phyloP scores from a whole-genome alignment of 1,140 invertebrate genomes.

The Lineus longissimus region DNA sequence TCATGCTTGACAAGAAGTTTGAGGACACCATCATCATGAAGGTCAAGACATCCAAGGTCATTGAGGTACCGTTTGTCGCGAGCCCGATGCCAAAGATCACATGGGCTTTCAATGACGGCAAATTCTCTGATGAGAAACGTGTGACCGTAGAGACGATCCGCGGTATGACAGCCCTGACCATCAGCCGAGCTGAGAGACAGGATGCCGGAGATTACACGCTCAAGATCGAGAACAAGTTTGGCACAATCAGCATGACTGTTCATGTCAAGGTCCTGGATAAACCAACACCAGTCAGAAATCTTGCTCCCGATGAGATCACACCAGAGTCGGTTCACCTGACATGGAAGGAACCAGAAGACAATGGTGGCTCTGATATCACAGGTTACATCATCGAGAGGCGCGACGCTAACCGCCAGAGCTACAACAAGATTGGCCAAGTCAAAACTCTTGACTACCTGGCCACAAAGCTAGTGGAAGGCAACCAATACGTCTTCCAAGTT shows the following conservation, averaged over 20 bases:
- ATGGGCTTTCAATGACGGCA: conserved; percentile 45
- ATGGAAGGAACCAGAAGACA: conserved; percentile 81
- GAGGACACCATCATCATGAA: conserved; percentile 45
- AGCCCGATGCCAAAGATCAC: conserved; percentile 46
- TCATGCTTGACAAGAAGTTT: conserved; percentile 43
- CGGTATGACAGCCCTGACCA: conserved; percentile 46
- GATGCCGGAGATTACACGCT: conserved; percentile 49
- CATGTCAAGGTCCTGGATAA: conserved; percentile 48
- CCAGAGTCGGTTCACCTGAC: conserved; percentile 65
- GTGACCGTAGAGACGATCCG: conserved; percentile 47
- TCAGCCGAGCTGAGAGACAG: conserved; percentile 38
- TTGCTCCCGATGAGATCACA: conserved; percentile 36
- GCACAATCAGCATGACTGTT: conserved; percentile 29
- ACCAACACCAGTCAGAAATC: conserved; percentile 36
- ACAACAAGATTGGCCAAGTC: conserved; percentile 74
- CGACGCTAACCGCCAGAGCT: conserved; percentile 82
- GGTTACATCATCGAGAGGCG: conserved; percentile 55
- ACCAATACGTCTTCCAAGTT: conserved; percentile 93
- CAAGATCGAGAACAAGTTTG: conserved; percentile 45
- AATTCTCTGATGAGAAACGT: conserved; percentile 42
- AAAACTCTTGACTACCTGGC: conserved; percentile 50
- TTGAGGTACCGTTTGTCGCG: conserved; percentile 50
- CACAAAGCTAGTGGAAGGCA: conserved; percentile 66
- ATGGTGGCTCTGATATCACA: conserved; percentile 87
- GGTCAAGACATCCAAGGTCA: conserved; percentile 43